Conservation (phyloP, 2,888 invertebrate genomes). For the Drosophila seclusa region DNA sequence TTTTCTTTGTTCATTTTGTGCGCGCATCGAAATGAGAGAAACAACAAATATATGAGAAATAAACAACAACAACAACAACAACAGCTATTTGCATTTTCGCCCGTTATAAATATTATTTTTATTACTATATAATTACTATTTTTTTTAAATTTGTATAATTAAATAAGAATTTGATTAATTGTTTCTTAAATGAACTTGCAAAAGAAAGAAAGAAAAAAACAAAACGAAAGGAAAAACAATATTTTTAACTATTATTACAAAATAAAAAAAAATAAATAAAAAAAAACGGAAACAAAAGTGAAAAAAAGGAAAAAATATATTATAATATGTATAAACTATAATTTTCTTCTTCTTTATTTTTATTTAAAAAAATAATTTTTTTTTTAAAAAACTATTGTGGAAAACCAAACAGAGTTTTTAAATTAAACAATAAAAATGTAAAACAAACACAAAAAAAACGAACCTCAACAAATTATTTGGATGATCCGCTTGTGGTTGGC, state of each 20-base stretch:
- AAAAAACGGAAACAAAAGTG: constrained; percentile 48
- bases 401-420: constrained; percentile 61
- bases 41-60: constrained; percentile 21
- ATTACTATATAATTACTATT: constrained; percentile 77
- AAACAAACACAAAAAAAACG: background rate
- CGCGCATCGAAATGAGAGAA: constrained; percentile 39
- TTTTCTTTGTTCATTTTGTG: constrained; percentile 37
- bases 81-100: constrained; percentile 69
- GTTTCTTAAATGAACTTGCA: constrained; percentile 70
- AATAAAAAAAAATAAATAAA: constrained; percentile 30
- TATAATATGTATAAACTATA: constrained; percentile 57
- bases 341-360: constrained; percentile 71
- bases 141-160: constrained; percentile 79
- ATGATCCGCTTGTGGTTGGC: background rate
- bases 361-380: constrained; percentile 38
- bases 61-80: constrained; percentile 15
- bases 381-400: constrained; percentile 66
- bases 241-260: constrained; percentile 63
- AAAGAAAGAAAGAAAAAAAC: constrained; percentile 45
- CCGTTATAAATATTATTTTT: constrained; percentile 79
- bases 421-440: constrained; percentile 3
- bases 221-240: constrained; percentile 49
- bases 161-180: constrained; percentile 75
- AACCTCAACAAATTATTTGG: background rate
- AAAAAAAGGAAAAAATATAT: constrained; percentile 62